Evolutionary conservation across 92 coral and sea anemone species (phyloP).

Genomic region (Bergia puertoricense): DNA sequence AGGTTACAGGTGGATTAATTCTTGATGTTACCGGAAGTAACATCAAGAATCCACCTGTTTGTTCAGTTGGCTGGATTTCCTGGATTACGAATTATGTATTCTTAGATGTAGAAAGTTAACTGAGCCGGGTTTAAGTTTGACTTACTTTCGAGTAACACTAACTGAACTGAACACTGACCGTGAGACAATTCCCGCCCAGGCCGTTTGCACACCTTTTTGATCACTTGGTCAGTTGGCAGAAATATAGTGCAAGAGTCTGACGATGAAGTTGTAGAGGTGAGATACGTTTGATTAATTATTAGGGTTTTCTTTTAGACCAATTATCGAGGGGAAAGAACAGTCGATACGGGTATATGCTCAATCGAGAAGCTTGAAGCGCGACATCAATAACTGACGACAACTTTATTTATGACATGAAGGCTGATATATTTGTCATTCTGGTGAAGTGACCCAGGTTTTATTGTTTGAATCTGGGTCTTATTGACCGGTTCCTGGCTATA

Average conservation of each 20-base stretch:
- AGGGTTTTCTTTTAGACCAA: background rate
- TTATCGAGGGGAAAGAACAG: background rate
- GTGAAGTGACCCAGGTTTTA: too few species aligned
- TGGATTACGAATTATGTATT: background rate
- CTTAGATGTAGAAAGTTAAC: background rate
- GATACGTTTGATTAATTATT: background rate
- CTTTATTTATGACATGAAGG: background rate
- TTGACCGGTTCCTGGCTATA: too few species aligned
- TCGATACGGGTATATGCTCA: too few species aligned
- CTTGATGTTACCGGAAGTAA: too few species aligned
- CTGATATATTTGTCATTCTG: background rate
- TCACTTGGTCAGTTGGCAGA: background rate
- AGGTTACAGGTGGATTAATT: too few species aligned
- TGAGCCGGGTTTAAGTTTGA: background rate
- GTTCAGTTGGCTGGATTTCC: background rate
- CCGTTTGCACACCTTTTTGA: background rate
- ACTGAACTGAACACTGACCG: background rate
- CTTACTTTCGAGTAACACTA: background rate
- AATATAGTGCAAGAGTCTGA: background rate
- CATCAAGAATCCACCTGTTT: too few species aligned
- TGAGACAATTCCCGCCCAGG: background rate
- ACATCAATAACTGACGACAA: background rate
- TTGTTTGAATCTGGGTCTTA: too few species aligned
- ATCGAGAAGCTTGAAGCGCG: background rate
- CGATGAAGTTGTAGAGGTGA: background rate